Conservation (phyloP, 2,797 vertebrate species). For the Gymnothorax javanicus region DNA sequence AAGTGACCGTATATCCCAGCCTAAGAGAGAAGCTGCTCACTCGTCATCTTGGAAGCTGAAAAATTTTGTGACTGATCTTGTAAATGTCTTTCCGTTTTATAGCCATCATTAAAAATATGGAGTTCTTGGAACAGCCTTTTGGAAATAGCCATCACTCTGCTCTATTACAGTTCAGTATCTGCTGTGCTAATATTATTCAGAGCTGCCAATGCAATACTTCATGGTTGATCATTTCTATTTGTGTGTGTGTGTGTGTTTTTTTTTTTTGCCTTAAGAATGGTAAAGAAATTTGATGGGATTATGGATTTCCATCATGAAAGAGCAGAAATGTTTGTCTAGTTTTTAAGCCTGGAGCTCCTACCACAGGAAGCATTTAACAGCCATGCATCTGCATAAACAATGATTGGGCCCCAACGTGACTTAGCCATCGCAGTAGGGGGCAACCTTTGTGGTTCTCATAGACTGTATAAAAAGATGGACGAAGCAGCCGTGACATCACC, state of each 20-base stretch:
- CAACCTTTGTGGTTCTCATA: neutral
- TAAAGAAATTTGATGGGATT: neutral
- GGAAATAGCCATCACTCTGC: constrained; percentile 7
- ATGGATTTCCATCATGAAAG: neutral
- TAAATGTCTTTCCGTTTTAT: neutral
- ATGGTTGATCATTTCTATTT: neutral
- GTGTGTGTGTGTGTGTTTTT: neutral
- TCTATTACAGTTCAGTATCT: neutral
- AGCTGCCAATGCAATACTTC: neutral
- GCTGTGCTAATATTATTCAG: neutral
- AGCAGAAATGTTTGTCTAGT: neutral
- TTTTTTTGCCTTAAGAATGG: constrained; percentile 2
- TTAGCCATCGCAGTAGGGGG: neutral
- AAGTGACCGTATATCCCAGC: neutral
- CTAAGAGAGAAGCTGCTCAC: neutral
- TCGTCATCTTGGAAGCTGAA: neutral
- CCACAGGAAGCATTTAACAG: neutral
- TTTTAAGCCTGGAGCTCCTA: neutral
- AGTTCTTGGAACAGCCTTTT: neutral
- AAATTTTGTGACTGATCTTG: constrained; percentile 19
- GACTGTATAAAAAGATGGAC: no score
- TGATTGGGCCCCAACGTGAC: neutral
- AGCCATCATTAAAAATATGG: constrained; percentile 8
- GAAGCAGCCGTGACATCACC: no score
- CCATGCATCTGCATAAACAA: neutral